Percentiles rank a stretch among this genome's conserved stretches.
Evolutionary conservation across 1,140 invertebrate genomes (phyloP).

Genomic region (Ptiloglossa arizonensis): DNA sequence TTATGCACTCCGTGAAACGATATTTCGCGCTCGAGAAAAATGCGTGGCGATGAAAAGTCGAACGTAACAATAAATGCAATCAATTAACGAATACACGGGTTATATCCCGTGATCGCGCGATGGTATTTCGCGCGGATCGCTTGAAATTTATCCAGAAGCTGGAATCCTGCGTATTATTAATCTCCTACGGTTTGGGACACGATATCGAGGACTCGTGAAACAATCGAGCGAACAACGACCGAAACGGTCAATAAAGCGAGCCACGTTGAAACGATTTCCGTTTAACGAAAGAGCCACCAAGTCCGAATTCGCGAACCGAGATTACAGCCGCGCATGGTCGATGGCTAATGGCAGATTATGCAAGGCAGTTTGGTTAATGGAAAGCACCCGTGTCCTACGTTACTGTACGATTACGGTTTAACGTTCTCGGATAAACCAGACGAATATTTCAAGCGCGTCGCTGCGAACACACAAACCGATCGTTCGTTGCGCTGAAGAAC

Average conservation of each 20-base stretch:
- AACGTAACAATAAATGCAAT: no score
- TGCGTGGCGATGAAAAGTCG: no score
- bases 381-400: conserved; percentile 59
- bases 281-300: conserved; percentile 36
- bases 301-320: conserved; percentile 35
- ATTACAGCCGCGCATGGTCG: conserved; percentile 42
- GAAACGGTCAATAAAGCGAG: conserved; percentile 26
- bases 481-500: neutral
- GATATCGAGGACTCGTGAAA: neutral
- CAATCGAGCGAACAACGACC: neutral
- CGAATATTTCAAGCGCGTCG: conserved; percentile 46
- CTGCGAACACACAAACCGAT: neutral
- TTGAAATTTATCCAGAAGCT: neutral
- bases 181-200: neutral
- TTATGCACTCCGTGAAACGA: no score
- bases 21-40: no score
- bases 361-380: conserved; percentile 66
- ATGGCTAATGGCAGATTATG: conserved; percentile 72
- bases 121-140: neutral
- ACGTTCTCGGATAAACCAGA: conserved; percentile 42
- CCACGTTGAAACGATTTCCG: conserved; percentile 30
- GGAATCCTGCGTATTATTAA: neutral
- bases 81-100: no score
- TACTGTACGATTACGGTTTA: conserved; percentile 57
- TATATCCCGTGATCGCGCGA: neutral